Evolutionary conservation across 2,797 vertebrate genomes (phyloP).

Genomic region (Distichodus sexfasciatus): DNA sequence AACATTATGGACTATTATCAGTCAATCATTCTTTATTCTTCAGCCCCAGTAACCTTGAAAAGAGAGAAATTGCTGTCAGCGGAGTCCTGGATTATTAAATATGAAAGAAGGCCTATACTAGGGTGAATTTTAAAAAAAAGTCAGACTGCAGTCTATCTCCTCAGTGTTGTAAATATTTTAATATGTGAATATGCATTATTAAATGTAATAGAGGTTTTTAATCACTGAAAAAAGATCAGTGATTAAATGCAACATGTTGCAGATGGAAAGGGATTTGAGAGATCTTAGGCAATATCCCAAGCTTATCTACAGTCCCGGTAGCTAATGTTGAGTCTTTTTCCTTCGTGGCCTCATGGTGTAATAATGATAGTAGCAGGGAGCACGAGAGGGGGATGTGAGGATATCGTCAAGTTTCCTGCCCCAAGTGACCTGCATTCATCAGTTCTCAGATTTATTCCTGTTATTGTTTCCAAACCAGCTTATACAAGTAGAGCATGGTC

Average conservation of each 20-base stretch:
- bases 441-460: conserved; percentile 54
- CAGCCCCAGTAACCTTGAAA: not conserved
- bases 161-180: too few species aligned
- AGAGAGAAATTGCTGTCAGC: not conserved
- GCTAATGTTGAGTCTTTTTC: conserved; percentile 9
- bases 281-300: not conserved
- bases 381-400: conserved; percentile 25
- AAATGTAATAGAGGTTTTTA: too few species aligned
- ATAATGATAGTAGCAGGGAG: conserved; percentile 33
- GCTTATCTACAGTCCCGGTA: conserved; percentile 5
- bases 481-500: conserved; percentile 35
- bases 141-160: too few species aligned
- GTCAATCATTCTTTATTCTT: not conserved
- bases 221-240: too few species aligned
- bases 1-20: not conserved
- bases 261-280: not conserved
- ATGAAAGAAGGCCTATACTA: too few species aligned
- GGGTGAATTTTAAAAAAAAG: too few species aligned
- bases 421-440: conserved; percentile 48
- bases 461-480: conserved; percentile 60
- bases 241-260: too few species aligned
- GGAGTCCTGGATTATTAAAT: too few species aligned
- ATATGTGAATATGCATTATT: too few species aligned
- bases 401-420: conserved; percentile 37
- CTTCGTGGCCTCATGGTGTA: not conserved